These are phyloP conservation scores for Sylvicapra grimmia DNA, from an alignment of 2,113 vertebrate genomes.

Conservation along the genomic window DNA sequence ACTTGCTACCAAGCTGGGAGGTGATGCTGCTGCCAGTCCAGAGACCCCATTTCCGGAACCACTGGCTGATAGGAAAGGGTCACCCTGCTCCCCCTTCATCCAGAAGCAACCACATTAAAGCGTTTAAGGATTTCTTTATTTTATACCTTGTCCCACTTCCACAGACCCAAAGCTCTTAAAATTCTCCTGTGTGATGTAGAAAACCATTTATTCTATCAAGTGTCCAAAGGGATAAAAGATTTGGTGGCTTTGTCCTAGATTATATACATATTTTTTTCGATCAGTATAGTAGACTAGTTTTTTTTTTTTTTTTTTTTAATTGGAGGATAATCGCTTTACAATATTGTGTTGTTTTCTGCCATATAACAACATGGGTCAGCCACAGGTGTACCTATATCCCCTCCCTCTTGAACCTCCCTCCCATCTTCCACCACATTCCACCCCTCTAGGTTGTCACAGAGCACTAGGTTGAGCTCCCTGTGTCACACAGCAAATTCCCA, in stretches of 20 bases:
- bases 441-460: not conserved
- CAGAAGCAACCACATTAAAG: not conserved
- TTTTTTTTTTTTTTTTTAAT: not conserved
- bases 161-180: slow-evolving; percentile 25
- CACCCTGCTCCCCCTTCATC: not conserved
- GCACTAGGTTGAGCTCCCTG: not conserved
- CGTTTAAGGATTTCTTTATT: not conserved
- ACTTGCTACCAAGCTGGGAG: no score
- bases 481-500: not conserved
- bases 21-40: not conserved
- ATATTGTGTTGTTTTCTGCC: not conserved
- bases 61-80: not conserved
- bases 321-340: not conserved
- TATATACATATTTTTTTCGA: slow-evolving; percentile 17
- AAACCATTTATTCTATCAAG: slow-evolving; percentile 14
- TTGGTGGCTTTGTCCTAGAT: slow-evolving; percentile 45
- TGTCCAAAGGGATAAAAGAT: slow-evolving; percentile 31
- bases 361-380: not conserved
- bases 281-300: not conserved
- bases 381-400: not conserved
- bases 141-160: slow-evolving; percentile 40
- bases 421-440: not conserved
- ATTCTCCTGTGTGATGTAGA: slow-evolving; percentile 20
- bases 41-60: not conserved
- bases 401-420: not conserved